Evolutionary conservation across 1,140 invertebrate species (phyloP).

Genomic region (Drosophila persimilis): DNA sequence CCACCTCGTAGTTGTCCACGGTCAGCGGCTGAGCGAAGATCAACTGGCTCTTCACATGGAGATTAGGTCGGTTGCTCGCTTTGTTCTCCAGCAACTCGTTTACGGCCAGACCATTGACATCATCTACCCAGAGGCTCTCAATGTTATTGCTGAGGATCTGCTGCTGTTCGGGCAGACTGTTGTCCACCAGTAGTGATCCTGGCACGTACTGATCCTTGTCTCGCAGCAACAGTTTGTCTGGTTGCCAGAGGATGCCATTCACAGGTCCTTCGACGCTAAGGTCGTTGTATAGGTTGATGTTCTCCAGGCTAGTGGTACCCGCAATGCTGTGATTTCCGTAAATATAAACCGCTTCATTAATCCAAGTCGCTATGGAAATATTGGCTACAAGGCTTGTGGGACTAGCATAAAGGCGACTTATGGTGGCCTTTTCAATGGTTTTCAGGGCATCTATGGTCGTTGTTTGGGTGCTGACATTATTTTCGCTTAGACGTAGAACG

Average conservation of each 20-base stretch:
- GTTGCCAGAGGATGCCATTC: slow-evolving; percentile 58
- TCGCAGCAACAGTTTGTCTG: slow-evolving; percentile 52
- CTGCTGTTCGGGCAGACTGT: slow-evolving; percentile 35
- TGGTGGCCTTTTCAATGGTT: slow-evolving; percentile 55
- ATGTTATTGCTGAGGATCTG: slow-evolving; percentile 66
- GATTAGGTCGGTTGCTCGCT: slow-evolving; percentile 56
- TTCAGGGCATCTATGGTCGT: slow-evolving; percentile 59
- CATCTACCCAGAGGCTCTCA: slow-evolving; percentile 62
- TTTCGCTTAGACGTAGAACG: slow-evolving; percentile 56
- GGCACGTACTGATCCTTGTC: slow-evolving; percentile 50
- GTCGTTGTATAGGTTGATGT: slow-evolving; percentile 69
- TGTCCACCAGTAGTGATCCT: slow-evolving; percentile 63
- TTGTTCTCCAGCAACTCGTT: slow-evolving; percentile 63
- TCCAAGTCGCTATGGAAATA: slow-evolving; percentile 82
- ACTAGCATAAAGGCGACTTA: slow-evolving; percentile 63
- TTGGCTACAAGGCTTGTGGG: slow-evolving; percentile 73
- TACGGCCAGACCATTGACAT: slow-evolving; percentile 59
- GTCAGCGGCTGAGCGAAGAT: slow-evolving; percentile 61
- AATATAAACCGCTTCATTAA: slow-evolving; percentile 75
- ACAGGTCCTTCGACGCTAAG: slow-evolving; percentile 58
- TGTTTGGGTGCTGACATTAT: slow-evolving; percentile 23
- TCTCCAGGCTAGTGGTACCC: slow-evolving; percentile 55
- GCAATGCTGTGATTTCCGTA: slow-evolving; percentile 73
- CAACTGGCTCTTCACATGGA: slow-evolving; percentile 61
- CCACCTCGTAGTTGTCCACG: slow-evolving; percentile 55